phyloP scores from a whole-genome alignment of 2,888 invertebrate genomes.

The Acrocyrtus sp. region DNA sequence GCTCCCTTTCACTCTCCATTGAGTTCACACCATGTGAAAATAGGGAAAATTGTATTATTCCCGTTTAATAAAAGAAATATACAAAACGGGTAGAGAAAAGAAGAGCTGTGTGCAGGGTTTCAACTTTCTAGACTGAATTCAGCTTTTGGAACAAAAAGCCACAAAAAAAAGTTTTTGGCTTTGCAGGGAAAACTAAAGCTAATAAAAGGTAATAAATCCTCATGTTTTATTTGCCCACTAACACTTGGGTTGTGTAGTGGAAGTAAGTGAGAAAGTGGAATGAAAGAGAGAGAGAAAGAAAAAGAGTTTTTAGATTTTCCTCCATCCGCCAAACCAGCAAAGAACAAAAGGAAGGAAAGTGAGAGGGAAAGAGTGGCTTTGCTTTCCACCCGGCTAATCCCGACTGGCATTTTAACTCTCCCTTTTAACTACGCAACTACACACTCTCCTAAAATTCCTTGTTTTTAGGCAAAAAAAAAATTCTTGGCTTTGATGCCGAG shows the following conservation, averaged over 20 bases:
- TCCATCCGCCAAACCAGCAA: not conserved
- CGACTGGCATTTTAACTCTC: constrained; percentile 52
- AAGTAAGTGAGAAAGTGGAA: constrained; percentile 41
- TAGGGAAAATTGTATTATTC: too few relatives aligned
- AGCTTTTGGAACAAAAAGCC: constrained; percentile 18
- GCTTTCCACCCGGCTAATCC: constrained; percentile 53
- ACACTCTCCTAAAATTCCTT: constrained; percentile 7
- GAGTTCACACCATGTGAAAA: too few relatives aligned
- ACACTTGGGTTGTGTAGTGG: constrained; percentile 54
- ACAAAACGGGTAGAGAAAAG: too few relatives aligned
- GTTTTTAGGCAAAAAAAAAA: not conserved
- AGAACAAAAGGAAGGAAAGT: constrained; percentile 30
- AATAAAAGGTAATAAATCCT: constrained; percentile 55
- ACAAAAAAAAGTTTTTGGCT: constrained; percentile 50
- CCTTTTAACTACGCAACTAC: constrained; percentile 24
- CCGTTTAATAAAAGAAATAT: too few relatives aligned
- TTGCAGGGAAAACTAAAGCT: constrained; percentile 48
- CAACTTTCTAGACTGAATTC: not conserved
- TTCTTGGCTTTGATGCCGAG: constrained; percentile 7
- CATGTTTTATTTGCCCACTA: constrained; percentile 54
- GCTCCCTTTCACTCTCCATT: too few relatives aligned
- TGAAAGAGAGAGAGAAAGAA: constrained; percentile 25
- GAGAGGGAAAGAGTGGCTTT: constrained; percentile 27
- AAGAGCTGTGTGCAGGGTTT: too few relatives aligned
- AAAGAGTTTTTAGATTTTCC: constrained; percentile 45